These are phyloP conservation scores for Laodelphax striatellus DNA, from an alignment of 1,140 invertebrate species.

Conservation along the genomic window DNA sequence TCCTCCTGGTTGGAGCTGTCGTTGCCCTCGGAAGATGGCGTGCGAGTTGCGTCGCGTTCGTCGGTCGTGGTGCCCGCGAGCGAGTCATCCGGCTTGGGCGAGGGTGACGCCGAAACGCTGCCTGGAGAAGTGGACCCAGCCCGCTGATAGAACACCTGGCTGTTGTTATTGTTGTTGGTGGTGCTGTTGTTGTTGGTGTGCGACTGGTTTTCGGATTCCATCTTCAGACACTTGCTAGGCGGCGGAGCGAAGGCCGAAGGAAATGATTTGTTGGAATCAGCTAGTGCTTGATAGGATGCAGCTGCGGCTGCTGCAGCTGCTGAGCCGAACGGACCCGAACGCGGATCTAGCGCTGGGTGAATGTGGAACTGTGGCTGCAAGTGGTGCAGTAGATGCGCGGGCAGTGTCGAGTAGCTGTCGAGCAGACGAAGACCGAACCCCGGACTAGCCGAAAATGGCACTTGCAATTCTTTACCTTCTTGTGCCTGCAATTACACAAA, in stretches of 20 bases:
- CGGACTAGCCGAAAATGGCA: conserved; percentile 34
- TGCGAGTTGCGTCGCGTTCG: conserved; percentile 38
- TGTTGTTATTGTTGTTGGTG: neutral
- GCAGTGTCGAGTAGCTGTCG: conserved; percentile 39
- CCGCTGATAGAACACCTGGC: conserved; percentile 27
- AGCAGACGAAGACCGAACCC: conserved; percentile 41
- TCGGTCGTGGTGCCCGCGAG: conserved; percentile 34
- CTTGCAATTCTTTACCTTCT: conserved; percentile 39
- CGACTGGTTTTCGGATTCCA: conserved; percentile 31
- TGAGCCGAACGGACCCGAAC: conserved; percentile 32
- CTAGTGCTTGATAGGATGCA: conserved; percentile 30
- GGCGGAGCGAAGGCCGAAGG: conserved; percentile 41
- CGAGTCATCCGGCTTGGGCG: conserved; percentile 24
- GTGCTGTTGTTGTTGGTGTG: neutral
- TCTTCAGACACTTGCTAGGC: conserved; percentile 40
- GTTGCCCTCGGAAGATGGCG: conserved; percentile 40
- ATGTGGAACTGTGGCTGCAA: conserved; percentile 38
- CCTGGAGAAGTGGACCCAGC: conserved; percentile 36
- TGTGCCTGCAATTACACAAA: conserved; percentile 30
- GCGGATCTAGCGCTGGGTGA: conserved; percentile 34
- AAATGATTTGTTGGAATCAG: conserved; percentile 35
- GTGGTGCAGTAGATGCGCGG: conserved; percentile 41
- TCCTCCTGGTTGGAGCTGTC: conserved; percentile 43
- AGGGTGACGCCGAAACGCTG: conserved; percentile 34
- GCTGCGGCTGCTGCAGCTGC: conserved; percentile 29